Percentiles rank a stretch among this genome's conserved stretches.
These are phyloP conservation scores for Phoebastria nigripes DNA, from an alignment of 2,797 vertebrate species.

Conservation along the genomic window DNA sequence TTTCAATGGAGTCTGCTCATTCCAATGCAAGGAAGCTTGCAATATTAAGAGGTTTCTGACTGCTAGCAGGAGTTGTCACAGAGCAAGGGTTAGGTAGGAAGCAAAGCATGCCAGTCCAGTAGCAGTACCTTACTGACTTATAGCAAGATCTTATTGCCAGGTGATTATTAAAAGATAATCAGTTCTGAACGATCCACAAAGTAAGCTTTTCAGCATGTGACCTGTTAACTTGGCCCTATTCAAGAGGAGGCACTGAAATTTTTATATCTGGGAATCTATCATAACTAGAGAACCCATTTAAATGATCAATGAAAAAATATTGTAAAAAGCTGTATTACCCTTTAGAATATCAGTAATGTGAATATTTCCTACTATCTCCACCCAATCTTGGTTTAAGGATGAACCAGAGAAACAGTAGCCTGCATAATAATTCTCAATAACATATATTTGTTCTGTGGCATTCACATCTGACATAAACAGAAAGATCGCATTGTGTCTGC, in stretches of 20 bases:
- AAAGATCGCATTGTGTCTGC: neutral
- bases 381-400: neutral
- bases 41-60: neutral
- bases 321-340: neutral
- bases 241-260: neutral
- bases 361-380: neutral
- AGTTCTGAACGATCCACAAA: neutral
- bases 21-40: neutral
- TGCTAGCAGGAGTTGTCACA: neutral
- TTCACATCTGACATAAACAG: neutral
- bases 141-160: neutral
- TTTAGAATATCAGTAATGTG: neutral
- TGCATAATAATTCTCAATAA: neutral
- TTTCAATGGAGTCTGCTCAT: neutral
- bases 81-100: neutral
- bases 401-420: neutral
- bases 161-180: neutral
- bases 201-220: neutral
- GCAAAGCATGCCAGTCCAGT: constrained; percentile 4
- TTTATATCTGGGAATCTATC: neutral
- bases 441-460: neutral
- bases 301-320: neutral
- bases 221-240: neutral
- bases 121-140: neutral
- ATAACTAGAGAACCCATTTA: neutral